Percentiles rank a stretch among this genome's conserved stretches.
These are phyloP conservation scores for Philereme vetulata DNA, from an alignment of 2,888 invertebrate species.

Conservation along the genomic window DNA sequence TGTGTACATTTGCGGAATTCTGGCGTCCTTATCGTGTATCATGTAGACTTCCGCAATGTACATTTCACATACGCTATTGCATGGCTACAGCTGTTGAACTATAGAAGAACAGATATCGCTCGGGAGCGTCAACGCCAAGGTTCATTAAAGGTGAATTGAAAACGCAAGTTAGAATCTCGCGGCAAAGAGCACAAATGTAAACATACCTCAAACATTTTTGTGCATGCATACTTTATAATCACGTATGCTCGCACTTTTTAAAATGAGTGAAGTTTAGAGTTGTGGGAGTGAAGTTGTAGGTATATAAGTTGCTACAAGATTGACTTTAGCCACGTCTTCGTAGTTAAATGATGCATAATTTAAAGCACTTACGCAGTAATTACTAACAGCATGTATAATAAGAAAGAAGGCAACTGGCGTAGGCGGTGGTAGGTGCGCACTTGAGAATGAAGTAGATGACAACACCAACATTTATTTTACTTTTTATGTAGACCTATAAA, in stretches of 20 bases:
- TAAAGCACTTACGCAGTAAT: neutral
- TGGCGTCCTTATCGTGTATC: neutral
- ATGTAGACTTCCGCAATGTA: neutral
- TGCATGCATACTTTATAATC: constrained; percentile 14
- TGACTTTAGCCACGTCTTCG: constrained; percentile 21
- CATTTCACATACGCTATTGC: neutral
- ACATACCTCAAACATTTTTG: constrained; percentile 2
- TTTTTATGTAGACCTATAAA: constrained; percentile 26
- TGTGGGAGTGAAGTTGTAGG: constrained; percentile 32
- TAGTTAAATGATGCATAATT: constrained; percentile 21
- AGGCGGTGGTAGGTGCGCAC: constrained; percentile 6
- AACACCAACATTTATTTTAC: constrained; percentile 20
- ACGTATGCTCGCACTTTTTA: constrained; percentile 22
- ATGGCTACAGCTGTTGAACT: neutral
- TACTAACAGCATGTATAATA: neutral
- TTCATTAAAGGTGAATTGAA: constrained; percentile 4
- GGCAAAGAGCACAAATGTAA: neutral
- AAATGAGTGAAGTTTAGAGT: constrained; percentile 31
- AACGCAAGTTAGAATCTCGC: neutral
- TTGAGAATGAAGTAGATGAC: constrained; percentile 13
- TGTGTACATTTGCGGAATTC: constrained; percentile 17
- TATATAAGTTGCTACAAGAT: constrained; percentile 30
- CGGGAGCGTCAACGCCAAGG: neutral
- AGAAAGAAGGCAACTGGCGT: constrained; percentile 1
- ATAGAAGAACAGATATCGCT: neutral